Base-by-base conservation (phyloP, 2,888 invertebrate genomes). In the Eumacrocentrus americanus region DNA sequence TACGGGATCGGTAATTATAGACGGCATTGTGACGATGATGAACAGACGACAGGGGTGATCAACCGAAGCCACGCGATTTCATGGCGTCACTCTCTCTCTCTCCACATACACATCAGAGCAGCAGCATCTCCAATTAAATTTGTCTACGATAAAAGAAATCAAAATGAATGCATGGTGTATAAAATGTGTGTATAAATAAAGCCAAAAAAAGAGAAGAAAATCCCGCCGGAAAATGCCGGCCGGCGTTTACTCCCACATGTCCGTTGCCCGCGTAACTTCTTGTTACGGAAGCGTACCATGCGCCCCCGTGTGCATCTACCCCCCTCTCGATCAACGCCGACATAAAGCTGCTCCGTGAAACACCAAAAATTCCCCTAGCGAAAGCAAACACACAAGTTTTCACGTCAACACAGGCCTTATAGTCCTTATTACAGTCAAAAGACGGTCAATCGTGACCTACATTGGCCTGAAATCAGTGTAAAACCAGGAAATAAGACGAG, bases 151-250 rank as follows among this genome's bases (percentile, higher is more conserved):
- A n/a, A n/a, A n/a, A n/a, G n/a, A n/a, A n/a, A n/a, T n/a, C n/a
- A n/a, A n/a, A n/a, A n/a, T n/a, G n/a, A n/a, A n/a, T n/a, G n/a
- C n/a, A n/a, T n/a, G n/a, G n/a, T n/a, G n/a, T n/a, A n/a, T n/a
- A n/a, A n/a, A n/a, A n/a, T n/a, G n/a, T n/a, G n/a, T n/a, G n/a
- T n/a, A n/a, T n/a, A n/a, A n/a, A n/a, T n/a, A n/a, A n/a, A n/a
- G n/a, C n/a, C n/a, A n/a, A n/a, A n/a, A n/a, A n/a, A n/a, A n/a
- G 79, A 81, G 80, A 80, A 79, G 78, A 77, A 65, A 77, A 71
- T 82, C 81, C 79, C 79, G 81, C 78, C 73, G 67, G 72, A 65
- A 81, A 76, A 81, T 83, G 83, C 76, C 67, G 76, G 76, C 70
- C 71, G 77, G 76, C 76, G 77, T 77, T 81, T 81, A 79, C 81